These are phyloP conservation scores for Pygoscelis antarcticus DNA, from an alignment of 2,113 vertebrate species.

Conservation along the genomic window DNA sequence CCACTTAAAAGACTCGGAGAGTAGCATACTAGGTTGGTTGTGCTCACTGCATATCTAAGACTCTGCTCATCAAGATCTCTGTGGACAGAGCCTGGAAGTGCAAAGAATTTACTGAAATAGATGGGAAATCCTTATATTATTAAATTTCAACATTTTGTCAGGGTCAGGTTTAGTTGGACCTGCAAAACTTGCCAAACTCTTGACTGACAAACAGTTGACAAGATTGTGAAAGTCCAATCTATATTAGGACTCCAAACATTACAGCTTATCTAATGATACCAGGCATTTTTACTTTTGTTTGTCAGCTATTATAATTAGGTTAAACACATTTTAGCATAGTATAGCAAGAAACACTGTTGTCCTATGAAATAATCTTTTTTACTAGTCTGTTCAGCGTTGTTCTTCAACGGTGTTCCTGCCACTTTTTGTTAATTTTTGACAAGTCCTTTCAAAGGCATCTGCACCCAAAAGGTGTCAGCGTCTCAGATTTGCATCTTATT, in stretches of 20 bases:
- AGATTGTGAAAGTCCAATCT: not conserved
- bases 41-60: not conserved
- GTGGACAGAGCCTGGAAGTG: not conserved
- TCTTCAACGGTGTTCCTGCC: not conserved
- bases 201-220: not conserved
- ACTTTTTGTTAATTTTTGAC: not conserved
- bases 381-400: not conserved
- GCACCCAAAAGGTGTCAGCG: not conserved
- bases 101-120: not conserved
- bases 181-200: not conserved
- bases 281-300: not conserved
- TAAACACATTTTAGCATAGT: not conserved
- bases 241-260: not conserved
- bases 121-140: not conserved
- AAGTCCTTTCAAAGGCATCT: not conserved
- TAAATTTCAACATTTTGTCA: not conserved
- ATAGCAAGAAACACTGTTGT: not conserved
- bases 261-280: not conserved
- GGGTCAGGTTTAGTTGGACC: not conserved
- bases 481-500: not conserved
- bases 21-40: accelerated
- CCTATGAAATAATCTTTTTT: not conserved
- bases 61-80: not conserved
- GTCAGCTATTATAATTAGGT: not conserved
- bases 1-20: not conserved